Percentiles rank a stretch among this genome's conserved stretches.
Conservation (phyloP, 1,140 invertebrate genomes). For the Drosophila truncata region DNA sequence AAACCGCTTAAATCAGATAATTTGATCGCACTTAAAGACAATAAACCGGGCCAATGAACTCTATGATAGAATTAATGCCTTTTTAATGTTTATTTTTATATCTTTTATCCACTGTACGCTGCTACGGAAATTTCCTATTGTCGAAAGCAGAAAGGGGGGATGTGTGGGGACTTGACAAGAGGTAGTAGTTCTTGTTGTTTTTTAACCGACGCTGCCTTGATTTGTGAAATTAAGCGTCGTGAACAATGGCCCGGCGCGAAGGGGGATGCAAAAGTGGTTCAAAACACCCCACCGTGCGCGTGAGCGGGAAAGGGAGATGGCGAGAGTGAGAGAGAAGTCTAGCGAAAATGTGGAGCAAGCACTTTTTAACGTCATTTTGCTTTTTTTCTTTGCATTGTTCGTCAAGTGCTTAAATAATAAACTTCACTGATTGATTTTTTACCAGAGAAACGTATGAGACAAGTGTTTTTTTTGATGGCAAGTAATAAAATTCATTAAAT, state of each 20-base stretch:
- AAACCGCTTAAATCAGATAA: background rate
- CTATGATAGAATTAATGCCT: background rate
- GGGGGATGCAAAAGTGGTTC: conserved; percentile 17
- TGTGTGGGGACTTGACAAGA: conserved; percentile 9
- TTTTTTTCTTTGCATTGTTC: conserved; percentile 22
- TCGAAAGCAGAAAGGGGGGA: conserved; percentile 30
- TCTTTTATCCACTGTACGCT: conserved; percentile 33
- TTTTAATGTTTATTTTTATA: background rate
- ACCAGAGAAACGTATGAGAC: conserved; percentile 41
- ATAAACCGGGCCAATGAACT: conserved; percentile 2
- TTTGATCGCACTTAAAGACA: background rate
- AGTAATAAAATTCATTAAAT: conserved; percentile 46
- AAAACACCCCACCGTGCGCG: conserved; percentile 49
- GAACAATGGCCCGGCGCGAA: conserved; percentile 1
- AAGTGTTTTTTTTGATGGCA: conserved; percentile 60
- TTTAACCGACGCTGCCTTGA: conserved; percentile 57
- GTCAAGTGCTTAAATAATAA: conserved; percentile 30
- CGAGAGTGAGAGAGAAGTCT: conserved; percentile 20
- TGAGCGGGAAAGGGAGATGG: conserved; percentile 18
- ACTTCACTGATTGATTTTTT: conserved; percentile 67
- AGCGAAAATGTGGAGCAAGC: conserved; percentile 53
- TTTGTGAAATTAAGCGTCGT: conserved; percentile 53
- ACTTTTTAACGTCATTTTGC: conserved; percentile 44
- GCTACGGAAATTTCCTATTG: conserved; percentile 74
- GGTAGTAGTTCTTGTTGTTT: conserved; percentile 48